A percentile compares a stretch with the other conserved stretches of the same genome.
These are phyloP conservation scores for Hyposoter didymator DNA, from an alignment of 2,888 invertebrate genomes.

Conservation along the genomic window DNA sequence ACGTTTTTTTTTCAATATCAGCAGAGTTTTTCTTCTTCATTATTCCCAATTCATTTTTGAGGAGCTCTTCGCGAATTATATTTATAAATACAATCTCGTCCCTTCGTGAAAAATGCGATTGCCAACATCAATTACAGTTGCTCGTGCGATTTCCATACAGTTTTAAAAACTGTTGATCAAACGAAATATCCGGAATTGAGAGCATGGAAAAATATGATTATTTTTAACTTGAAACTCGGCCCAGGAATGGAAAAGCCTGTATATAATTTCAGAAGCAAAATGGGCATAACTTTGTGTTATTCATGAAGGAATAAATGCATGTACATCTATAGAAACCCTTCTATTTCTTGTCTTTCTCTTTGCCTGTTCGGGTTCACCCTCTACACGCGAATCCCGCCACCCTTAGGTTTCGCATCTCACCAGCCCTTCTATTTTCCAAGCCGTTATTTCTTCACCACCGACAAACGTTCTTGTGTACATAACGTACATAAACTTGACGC, in stretches of 20 bases:
- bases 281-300: conserved; percentile 78
- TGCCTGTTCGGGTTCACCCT: conserved; percentile 20
- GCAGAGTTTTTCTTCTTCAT: neutral
- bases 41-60: neutral
- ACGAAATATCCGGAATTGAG: neutral
- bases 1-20: neutral
- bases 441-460: conserved; percentile 25
- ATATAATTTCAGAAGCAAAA: conserved; percentile 67
- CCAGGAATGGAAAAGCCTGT: conserved; percentile 40
- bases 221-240: neutral
- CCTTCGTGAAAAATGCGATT: neutral
- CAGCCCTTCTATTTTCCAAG: conserved; percentile 20
- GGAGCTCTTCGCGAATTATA: neutral
- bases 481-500: conserved; percentile 40
- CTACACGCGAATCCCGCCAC: conserved; percentile 21
- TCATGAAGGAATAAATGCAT: conserved; percentile 83
- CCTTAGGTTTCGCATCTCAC: conserved; percentile 21
- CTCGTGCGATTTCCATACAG: neutral
- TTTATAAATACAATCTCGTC: neutral
- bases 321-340: conserved; percentile 71
- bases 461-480: conserved; percentile 52
- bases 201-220: neutral
- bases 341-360: conserved; percentile 4
- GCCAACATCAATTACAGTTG: neutral
- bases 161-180: neutral